phyloP scores from a whole-genome alignment of 2,888 invertebrate genomes.

The Ophion slaviceki region DNA sequence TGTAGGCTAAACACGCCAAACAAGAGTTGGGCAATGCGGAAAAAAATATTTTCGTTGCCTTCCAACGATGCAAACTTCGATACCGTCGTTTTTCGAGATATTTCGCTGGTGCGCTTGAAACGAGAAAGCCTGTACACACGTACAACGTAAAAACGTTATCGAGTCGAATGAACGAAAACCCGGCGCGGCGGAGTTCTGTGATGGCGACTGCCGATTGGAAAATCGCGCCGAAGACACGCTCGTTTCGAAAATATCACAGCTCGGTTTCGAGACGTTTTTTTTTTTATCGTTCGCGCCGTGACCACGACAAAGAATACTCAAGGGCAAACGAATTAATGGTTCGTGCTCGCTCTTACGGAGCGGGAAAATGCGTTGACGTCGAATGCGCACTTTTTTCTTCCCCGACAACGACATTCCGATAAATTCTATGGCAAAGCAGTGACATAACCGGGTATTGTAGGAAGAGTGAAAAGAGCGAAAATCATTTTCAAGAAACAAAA shows the following conservation, averaged over 20 bases:
- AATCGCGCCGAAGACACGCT: constrained; percentile 17
- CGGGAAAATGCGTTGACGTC: background rate
- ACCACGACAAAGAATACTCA: constrained; percentile 17
- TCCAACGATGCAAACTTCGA: no score
- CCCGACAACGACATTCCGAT: background rate
- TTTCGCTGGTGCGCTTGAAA: background rate
- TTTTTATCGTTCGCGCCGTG: constrained; percentile 14
- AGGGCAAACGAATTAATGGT: constrained; percentile 23
- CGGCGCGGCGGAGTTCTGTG: background rate
- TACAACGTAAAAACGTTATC: background rate
- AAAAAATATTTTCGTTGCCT: no score
- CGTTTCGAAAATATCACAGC: background rate
- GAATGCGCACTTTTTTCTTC: constrained; percentile 8
- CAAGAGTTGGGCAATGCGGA: no score
- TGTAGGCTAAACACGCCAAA: no score
- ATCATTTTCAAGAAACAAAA: background rate
- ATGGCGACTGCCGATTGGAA: constrained; percentile 24
- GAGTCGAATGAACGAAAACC: background rate
- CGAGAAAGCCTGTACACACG: background rate
- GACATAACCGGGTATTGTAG: background rate
- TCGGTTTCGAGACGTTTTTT: background rate
- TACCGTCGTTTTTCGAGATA: background rate
- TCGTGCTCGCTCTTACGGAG: constrained; percentile 16
- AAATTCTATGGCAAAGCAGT: constrained; percentile 11
- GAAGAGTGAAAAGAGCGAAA: background rate